Evolutionary conservation across 1,140 invertebrate species (phyloP).

Genomic region (Drosophila subobscura): DNA sequence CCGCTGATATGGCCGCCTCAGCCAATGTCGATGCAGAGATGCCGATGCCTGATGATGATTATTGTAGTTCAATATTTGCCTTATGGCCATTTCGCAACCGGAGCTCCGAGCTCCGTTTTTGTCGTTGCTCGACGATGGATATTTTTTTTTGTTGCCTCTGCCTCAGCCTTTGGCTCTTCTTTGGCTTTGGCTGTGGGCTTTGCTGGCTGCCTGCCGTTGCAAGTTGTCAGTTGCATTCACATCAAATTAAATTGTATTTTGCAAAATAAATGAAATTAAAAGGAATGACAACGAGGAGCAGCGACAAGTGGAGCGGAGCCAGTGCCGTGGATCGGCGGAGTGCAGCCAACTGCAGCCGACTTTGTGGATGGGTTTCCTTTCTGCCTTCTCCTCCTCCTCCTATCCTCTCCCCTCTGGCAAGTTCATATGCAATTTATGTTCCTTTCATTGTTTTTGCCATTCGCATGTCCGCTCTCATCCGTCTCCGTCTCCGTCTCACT

Average conservation of each 20-base stretch:
- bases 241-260: slow-evolving; percentile 81
- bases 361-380: slow-evolving; percentile 21
- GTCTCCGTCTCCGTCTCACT: slow-evolving; percentile 15
- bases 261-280: slow-evolving; percentile 82
- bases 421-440: slow-evolving; percentile 60
- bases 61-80: slow-evolving; percentile 82
- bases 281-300: slow-evolving; percentile 69
- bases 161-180: slow-evolving; percentile 11
- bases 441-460: slow-evolving; percentile 41
- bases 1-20: slow-evolving; percentile 49
- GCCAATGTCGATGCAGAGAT: slow-evolving; percentile 24
- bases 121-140: slow-evolving; percentile 42
- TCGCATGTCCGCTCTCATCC: slow-evolving; percentile 32
- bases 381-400: neutral
- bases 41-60: slow-evolving; percentile 67
- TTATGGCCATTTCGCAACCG: slow-evolving; percentile 64
- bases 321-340: slow-evolving; percentile 31
- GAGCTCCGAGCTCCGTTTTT: slow-evolving; percentile 39
- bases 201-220: slow-evolving; percentile 37
- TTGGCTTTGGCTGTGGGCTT: slow-evolving; percentile 3
- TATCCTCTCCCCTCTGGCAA: neutral
- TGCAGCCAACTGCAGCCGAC: slow-evolving; percentile 42
- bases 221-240: slow-evolving; percentile 79
- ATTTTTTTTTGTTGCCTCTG: slow-evolving; percentile 21
- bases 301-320: slow-evolving; percentile 51